Base-by-base conservation (phyloP, 2,888 invertebrate genomes). In the Leptogaster cylindrica region DNA sequence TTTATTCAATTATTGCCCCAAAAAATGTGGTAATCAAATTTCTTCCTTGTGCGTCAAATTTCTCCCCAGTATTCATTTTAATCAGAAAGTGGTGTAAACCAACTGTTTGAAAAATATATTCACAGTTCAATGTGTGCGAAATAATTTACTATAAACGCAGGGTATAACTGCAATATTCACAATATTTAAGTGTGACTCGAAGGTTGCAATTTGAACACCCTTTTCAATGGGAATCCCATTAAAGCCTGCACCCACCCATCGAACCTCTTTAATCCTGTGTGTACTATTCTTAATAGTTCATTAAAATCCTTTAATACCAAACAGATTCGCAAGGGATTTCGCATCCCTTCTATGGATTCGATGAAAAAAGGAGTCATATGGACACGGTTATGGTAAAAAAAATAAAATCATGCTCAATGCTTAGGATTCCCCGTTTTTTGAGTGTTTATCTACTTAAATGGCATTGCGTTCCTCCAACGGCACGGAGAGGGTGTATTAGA, bases 1-100 rank as follows among this genome's bases (percentile, higher is more conserved):
- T 52, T 52, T 52, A 52, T 52, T 52, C 31, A 52, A 52, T 52
- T 52, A 52, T 52, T 52, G 33, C 14, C 23, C 28, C 12, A 52
- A 52, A 52, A 18, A 52, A 31, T 1, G 10, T 31, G n/a, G n/a
- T n/a, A n/a, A 31, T 31, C 14, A 20, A 52, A 52, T 16, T 52
- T 52, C 33, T 31, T n/a, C 14, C 36, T n/a, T 14, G 7, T 36
- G 10, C 4, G 4, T 7, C 1, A 10, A 36, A 36, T 36, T 4
- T n/a, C 1, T 14, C 36, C 36, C 36, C 14, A 4, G n/a, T 4
- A 10, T 12, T 36, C 14, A n/a, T n/a, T 4, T 36, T 36, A 36
- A 36, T 36, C 36, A 10, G n/a, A n/a, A 36, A 36, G 2, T 36
- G 36, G 1, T 36, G 10, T 10, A 36, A 36, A 36, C 36, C 36